Percentiles rank a stretch among this genome's conserved stretches.
Conservation (phyloP, 1,140 invertebrate genomes). For the Nasonia giraulti region DNA sequence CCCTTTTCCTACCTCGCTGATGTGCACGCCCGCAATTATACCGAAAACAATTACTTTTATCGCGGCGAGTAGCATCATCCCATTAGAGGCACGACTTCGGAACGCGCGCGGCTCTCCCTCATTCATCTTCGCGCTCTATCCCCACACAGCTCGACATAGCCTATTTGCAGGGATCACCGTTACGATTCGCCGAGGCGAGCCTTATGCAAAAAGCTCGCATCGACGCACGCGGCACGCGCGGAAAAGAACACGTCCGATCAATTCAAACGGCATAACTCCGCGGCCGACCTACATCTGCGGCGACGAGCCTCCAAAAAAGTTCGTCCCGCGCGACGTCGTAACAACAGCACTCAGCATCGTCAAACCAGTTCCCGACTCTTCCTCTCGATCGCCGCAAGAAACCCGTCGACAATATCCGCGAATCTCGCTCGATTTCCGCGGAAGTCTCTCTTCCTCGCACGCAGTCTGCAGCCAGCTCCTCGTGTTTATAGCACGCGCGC, state of each 20-base stretch:
- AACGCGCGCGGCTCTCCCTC: too few relatives aligned
- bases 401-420: conserved; percentile 36
- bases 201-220: not conserved
- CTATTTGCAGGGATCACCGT: not conserved
- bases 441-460: conserved; percentile 21
- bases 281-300: conserved; percentile 28
- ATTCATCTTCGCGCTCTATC: not conserved
- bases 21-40: conserved; percentile 9
- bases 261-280: conserved; percentile 15
- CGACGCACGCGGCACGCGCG: not conserved
- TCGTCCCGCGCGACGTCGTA: not conserved
- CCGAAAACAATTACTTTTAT: conserved; percentile 29
- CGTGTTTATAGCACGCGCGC: not conserved
- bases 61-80: not conserved
- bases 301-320: conserved; percentile 42
- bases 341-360: not conserved
- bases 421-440: conserved; percentile 44
- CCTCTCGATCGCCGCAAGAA: not conserved
- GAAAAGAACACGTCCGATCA: not conserved
- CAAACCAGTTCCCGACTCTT: conserved; percentile 34
- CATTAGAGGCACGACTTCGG: not conserved
- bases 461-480: not conserved
- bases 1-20: not conserved
- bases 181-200: not conserved
- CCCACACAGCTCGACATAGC: not conserved